A percentile compares a stretch with the other conserved stretches of the same genome.
Evolutionary conservation across 2,888 invertebrate genomes (phyloP).

Genomic region (Hetaerina titia): DNA sequence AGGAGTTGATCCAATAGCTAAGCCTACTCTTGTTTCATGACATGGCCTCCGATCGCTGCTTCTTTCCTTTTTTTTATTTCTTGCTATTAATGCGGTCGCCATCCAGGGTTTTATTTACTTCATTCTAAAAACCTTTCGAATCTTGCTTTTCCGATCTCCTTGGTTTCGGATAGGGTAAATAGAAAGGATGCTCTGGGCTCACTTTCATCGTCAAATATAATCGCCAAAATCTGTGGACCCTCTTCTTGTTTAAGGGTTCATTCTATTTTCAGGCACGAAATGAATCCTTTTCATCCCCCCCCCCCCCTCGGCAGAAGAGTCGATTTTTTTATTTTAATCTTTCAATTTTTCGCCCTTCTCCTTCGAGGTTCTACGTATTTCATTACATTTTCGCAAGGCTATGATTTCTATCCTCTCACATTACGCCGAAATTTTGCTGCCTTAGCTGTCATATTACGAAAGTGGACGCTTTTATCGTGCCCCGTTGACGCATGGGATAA

Average conservation of each 20-base stretch:
- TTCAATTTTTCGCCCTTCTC: not conserved
- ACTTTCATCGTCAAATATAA: slow-evolving; percentile 32
- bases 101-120: not conserved
- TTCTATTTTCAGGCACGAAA: not conserved
- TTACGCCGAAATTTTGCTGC: not conserved
- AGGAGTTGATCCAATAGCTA: too few species aligned
- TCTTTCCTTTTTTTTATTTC: too few species aligned
- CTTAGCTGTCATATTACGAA: not conserved
- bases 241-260: not conserved
- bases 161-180: not conserved
- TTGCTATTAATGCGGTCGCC: not conserved
- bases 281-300: not conserved
- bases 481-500: not conserved
- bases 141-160: not conserved
- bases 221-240: not conserved
- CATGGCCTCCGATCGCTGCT: too few species aligned
- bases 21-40: too few species aligned
- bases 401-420: not conserved
- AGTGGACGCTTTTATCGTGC: too few species aligned
- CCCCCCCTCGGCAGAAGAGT: not conserved
- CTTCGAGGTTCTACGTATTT: not conserved
- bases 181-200: not conserved
- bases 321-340: not conserved
- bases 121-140: not conserved
- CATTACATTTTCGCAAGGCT: not conserved